Percentiles rank a stretch among this genome's conserved stretches.
These are phyloP conservation scores for Beroe forskalii DNA, from an alignment of 37 sponge, comb jelly and placozoan species.

Conservation along the genomic window DNA sequence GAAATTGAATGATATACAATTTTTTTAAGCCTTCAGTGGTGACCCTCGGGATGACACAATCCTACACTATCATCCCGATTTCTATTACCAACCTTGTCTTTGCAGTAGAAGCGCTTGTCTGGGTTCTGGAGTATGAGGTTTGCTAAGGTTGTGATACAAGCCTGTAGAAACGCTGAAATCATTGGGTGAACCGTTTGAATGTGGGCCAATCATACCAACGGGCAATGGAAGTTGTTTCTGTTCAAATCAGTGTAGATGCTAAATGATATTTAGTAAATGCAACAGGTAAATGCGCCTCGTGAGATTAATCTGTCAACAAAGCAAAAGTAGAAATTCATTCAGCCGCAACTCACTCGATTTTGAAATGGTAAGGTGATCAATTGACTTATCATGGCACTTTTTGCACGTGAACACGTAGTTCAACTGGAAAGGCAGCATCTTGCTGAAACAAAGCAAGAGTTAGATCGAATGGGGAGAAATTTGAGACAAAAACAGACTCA, in stretches of 20 bases:
- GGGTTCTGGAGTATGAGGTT: slow-evolving; percentile 67
- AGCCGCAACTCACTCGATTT: slow-evolving; percentile 54
- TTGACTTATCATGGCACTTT: not conserved
- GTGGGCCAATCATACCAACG: too few species aligned
- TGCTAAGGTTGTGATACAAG: slow-evolving; percentile 78
- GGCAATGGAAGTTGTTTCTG: too few species aligned
- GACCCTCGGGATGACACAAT: too few species aligned
- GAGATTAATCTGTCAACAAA: too few species aligned
- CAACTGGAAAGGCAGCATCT: slow-evolving; percentile 25
- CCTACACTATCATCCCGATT: too few species aligned
- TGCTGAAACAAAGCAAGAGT: slow-evolving; percentile 24
- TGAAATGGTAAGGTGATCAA: slow-evolving; percentile 1
- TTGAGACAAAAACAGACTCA: too few species aligned
- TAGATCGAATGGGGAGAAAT: too few species aligned
- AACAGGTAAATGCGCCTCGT: too few species aligned
- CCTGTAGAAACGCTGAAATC: slow-evolving; percentile 83
- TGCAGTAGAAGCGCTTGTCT: slow-evolving; percentile 65
- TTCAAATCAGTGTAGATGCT: not conserved
- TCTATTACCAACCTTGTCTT: slow-evolving; percentile 84
- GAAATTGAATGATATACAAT: too few species aligned
- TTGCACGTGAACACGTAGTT: slow-evolving; percentile 27
- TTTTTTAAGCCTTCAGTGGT: not conserved
- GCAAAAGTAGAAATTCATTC: too few species aligned
- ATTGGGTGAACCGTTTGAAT: too few species aligned
- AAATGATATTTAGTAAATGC: not conserved